These are phyloP conservation scores for Nymphalis c-album DNA, from an alignment of 2,888 invertebrate species.

Conservation along the genomic window DNA sequence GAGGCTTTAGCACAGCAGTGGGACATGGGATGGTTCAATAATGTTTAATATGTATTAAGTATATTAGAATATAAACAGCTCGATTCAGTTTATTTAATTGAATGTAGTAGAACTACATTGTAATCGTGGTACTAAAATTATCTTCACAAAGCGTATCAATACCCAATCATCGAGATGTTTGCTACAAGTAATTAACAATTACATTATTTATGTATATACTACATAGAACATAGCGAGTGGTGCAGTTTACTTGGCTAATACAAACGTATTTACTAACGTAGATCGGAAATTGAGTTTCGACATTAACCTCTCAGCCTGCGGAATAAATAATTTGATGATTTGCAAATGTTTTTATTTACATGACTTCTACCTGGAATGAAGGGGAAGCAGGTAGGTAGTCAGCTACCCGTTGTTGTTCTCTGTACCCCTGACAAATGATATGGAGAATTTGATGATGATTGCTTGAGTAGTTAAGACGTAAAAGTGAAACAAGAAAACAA, in stretches of 20 bases:
- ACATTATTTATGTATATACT: conserved; percentile 9
- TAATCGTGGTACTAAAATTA: neutral
- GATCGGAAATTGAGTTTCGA: conserved; percentile 22
- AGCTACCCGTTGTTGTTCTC: neutral
- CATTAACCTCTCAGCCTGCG: conserved; percentile 5
- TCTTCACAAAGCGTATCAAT: neutral
- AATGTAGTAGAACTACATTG: too few relatives aligned
- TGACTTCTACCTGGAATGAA: too few relatives aligned
- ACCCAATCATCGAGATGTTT: neutral
- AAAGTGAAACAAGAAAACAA: too few relatives aligned
- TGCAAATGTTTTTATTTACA: neutral
- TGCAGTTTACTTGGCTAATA: conserved; percentile 23
- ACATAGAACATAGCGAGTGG: conserved; percentile 5
- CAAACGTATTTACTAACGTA: conserved; percentile 21
- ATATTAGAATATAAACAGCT: too few relatives aligned
- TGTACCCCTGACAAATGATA: too few relatives aligned
- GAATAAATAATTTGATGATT: conserved; percentile 2
- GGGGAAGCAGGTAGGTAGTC: neutral
- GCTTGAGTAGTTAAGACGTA: too few relatives aligned
- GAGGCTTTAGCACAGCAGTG: too few relatives aligned
- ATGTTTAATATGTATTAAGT: too few relatives aligned
- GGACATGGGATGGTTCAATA: too few relatives aligned
- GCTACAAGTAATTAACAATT: conserved; percentile 3
- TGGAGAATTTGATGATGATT: too few relatives aligned
- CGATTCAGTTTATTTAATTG: neutral